Percentiles rank a stretch among this genome's conserved stretches.
phyloP scores from a whole-genome alignment of 1,140 invertebrate species.

The Pseudomyrmex gracilis region DNA sequence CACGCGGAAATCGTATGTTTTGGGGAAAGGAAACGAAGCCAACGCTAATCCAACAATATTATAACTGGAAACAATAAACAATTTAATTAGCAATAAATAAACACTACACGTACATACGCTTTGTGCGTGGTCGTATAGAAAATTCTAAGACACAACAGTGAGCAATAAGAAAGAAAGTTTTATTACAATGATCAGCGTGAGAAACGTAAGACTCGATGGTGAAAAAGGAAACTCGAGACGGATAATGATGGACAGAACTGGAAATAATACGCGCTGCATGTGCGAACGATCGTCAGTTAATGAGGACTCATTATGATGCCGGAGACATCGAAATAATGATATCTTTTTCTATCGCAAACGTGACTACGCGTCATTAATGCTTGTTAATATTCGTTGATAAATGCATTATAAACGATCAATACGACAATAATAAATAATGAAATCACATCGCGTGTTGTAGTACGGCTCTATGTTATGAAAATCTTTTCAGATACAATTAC shows the following conservation, averaged over 20 bases:
- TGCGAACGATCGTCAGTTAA: slow-evolving; percentile 20
- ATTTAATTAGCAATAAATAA: too few relatives aligned
- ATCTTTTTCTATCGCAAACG: slow-evolving; percentile 26
- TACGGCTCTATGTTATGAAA: slow-evolving; percentile 6
- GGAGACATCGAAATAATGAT: slow-evolving; percentile 50
- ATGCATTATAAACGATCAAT: slow-evolving; percentile 6
- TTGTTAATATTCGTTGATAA: slow-evolving; percentile 41
- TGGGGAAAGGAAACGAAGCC: too few relatives aligned
- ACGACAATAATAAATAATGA: slow-evolving; percentile 25
- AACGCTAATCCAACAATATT: too few relatives aligned
- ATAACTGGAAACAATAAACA: too few relatives aligned
- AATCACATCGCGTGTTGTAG: neutral
- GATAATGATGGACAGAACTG: slow-evolving; percentile 48
- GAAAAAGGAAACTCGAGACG: slow-evolving; percentile 12
- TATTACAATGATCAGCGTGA: slow-evolving; percentile 28
- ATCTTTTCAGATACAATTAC: slow-evolving; percentile 14
- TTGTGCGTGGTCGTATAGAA: too few relatives aligned
- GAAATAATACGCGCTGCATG: slow-evolving; percentile 37
- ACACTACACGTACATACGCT: too few relatives aligned
- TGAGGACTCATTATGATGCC: slow-evolving; percentile 50
- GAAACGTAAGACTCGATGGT: slow-evolving; percentile 39
- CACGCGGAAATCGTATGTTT: too few relatives aligned
- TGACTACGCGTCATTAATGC: slow-evolving; percentile 33
- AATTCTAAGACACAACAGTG: too few relatives aligned
- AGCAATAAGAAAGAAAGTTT: slow-evolving; percentile 24